Evolutionary conservation across 2,797 vertebrate species (phyloP).

Genomic region (Alcedo atthis): DNA sequence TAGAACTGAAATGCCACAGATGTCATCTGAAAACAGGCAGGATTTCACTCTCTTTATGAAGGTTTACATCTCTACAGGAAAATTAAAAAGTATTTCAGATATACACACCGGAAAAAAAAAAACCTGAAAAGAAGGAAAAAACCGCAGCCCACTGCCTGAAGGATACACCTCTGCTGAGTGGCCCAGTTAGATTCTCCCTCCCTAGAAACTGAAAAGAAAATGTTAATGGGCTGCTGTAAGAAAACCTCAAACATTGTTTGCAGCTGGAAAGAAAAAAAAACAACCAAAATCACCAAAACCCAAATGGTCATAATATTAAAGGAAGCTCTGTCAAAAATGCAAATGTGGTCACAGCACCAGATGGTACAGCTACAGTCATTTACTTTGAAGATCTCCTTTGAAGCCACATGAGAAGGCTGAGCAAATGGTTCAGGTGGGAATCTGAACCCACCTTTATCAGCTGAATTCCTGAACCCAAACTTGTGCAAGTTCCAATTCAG

Average conservation of each 20-base stretch:
- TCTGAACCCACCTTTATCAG: background rate
- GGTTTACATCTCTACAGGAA: background rate
- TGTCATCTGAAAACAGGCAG: background rate
- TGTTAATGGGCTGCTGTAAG: background rate
- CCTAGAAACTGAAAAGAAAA: background rate
- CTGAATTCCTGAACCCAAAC: background rate
- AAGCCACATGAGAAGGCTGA: background rate
- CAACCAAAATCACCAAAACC: no score
- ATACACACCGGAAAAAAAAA: background rate
- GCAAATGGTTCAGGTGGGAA: constrained; percentile 1
- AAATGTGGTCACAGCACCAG: background rate
- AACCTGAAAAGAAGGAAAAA: no score
- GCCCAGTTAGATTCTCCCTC: background rate
- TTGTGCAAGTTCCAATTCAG: background rate
- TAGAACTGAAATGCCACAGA: background rate
- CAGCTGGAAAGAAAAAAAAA: background rate
- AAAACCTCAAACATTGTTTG: background rate
- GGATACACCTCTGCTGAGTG: background rate
- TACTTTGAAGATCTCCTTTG: background rate
- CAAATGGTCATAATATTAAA: background rate
- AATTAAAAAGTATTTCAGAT: background rate
- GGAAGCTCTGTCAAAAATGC: background rate
- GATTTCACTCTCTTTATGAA: background rate
- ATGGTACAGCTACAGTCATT: background rate
- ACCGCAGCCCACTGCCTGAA: background rate